Evolutionary conservation across 2,113 vertebrate species (phyloP).

Genomic region (Pan troglodytes): NHGRI_mPanTro3-v2.1_pri NC_072421.2:104584501-104585000

Average conservation of each 20-base stretch:
- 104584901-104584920: conserved; percentile 22
- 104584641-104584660: conserved; percentile 24
- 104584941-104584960: neutral
- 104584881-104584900: conserved; percentile 42
- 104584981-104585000: conserved; percentile 1
- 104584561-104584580: neutral
- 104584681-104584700: conserved; percentile 26
- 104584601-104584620: neutral
- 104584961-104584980: conserved; percentile 38
- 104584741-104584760: neutral
- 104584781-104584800: neutral
- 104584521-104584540: conserved; percentile 32
- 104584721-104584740: conserved; percentile 23
- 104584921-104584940: neutral
- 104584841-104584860: neutral
- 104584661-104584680: conserved; percentile 29
- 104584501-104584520: neutral
- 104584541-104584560: conserved; percentile 23
- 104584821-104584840: conserved; percentile 35
- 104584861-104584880: conserved; percentile 27
- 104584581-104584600: neutral
- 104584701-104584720: conserved; percentile 21
- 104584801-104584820: conserved; percentile 29
- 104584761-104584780: conserved; percentile 1
- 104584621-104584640: neutral